Evolutionary conservation across 2,113 vertebrate species (phyloP), one percentile per base, ranked within the genome.

Genomic region (Benitochromis conjunctus): DNA sequence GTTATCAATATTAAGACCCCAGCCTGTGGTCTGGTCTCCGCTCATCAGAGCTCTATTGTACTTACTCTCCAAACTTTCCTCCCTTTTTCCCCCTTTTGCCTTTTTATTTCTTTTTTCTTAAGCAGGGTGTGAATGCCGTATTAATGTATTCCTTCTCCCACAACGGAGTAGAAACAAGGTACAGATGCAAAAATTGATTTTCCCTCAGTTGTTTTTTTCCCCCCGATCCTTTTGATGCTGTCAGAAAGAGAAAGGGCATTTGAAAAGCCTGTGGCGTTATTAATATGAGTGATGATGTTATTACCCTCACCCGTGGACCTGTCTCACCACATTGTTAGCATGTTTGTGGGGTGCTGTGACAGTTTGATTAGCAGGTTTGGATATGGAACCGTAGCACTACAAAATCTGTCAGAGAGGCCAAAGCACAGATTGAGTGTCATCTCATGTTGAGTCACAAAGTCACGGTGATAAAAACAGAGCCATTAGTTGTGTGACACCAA

Each of bases 221-320:
- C 16, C 14, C 60, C 10, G 2, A 11, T 29, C 53, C 21, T 86
- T 84, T 56, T 85, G 81, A 84, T 85, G 76, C 29, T 82, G 62
- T 74, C 80, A 38, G 69, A 78, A 38, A 82, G 74, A 81, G 81
- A 90, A 92, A 86, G 88, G 64, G 79, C 79, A 85, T 54, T 18
- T 5, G 64, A 53, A 93, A 89, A 83, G 69, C 84, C 38, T 5
- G 56, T 62, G 9, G 78, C 4, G 57, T 85, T 82, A 87, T 94
- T 92, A 94, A 71, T 91, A 90, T 90, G 93, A 94, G 89, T 82
- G 91, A 94, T 94, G 92, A 91, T 89, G 90, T 93, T 81, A 48
- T 93, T 92, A 91, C 85, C 24, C 57, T 87, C 84, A 90, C 89
- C 86, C 79, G 41, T 16, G 48, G 85, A 79, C 87, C 84, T 43